A percentile compares a stretch with the other conserved stretches of the same genome.
Conservation (phyloP, 2,113 vertebrate genomes). For the Gadus chalcogrammus region DNA sequence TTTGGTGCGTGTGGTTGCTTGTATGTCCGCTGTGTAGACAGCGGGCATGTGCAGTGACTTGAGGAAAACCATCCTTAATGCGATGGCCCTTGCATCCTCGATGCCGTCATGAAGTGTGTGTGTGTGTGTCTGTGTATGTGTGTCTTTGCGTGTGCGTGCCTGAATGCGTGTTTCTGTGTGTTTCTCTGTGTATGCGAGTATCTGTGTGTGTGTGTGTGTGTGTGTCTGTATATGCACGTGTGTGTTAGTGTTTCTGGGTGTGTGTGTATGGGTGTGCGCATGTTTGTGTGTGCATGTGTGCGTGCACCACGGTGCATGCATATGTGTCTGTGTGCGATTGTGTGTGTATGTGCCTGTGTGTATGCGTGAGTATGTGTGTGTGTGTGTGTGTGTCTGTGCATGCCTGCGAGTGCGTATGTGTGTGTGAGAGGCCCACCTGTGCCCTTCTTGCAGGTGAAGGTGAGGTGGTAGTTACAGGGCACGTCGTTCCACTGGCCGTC, state of each 20-base stretch:
- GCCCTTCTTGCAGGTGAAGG: slow-evolving; percentile 98
- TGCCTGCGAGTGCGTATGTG: not conserved
- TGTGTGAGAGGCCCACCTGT: slow-evolving; percentile 77
- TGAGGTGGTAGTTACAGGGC: slow-evolving; percentile 94
- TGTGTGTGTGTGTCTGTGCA: not conserved
- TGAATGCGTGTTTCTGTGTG: too few relatives aligned
- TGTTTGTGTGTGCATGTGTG: not conserved
- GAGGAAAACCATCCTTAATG: too few relatives aligned
- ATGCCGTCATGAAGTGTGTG: too few relatives aligned
- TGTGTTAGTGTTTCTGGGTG: not conserved
- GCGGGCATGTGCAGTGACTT: too few relatives aligned
- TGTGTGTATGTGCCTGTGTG: not conserved
- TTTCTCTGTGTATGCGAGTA: too few relatives aligned
- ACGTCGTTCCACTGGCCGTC: slow-evolving; percentile 94
- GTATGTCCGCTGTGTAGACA: too few relatives aligned
- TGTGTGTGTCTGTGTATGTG: too few relatives aligned
- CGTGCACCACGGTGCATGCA: not conserved
- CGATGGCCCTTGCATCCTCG: too few relatives aligned
- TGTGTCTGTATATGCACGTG: not conserved
- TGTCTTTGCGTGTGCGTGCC: too few relatives aligned
- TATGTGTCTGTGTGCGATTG: not conserved
- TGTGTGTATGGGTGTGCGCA: too few relatives aligned
- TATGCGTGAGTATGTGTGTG: not conserved
- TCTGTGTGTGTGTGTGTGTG: too few relatives aligned
- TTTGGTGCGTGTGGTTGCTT: too few relatives aligned